These are phyloP conservation scores for Sardinella longiceps DNA, from an alignment of 2,797 vertebrate species.

Conservation along the genomic window DNA sequence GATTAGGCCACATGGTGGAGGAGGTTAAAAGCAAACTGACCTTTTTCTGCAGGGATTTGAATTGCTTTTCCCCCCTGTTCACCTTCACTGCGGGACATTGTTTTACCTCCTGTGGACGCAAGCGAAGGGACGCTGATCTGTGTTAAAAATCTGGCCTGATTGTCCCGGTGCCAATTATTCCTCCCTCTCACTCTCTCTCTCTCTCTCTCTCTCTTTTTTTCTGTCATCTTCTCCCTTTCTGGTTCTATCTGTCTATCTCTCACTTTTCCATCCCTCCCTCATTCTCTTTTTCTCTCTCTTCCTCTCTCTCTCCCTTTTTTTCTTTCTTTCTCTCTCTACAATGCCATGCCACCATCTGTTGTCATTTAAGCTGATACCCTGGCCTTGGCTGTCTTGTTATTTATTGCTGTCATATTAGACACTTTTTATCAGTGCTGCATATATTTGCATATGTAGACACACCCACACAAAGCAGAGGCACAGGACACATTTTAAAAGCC, in stretches of 20 bases:
- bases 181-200: constrained; percentile 4
- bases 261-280: background rate
- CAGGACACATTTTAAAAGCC: background rate
- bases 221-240: background rate
- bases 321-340: background rate
- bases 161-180: constrained; percentile 23
- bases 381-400: constrained; percentile 33
- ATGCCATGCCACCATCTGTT: constrained; percentile 39
- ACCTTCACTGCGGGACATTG: constrained; percentile 19
- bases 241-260: background rate
- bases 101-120: constrained; percentile 25
- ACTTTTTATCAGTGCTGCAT: constrained; percentile 39
- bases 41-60: constrained; percentile 36
- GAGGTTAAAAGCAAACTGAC: constrained; percentile 39
- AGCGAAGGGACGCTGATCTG: constrained; percentile 26
- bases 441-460: constrained; percentile 42
- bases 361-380: constrained; percentile 34
- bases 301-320: background rate
- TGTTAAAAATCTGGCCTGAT: constrained; percentile 35
- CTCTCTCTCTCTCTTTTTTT: background rate
- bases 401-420: constrained; percentile 38
- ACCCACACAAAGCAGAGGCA: background rate
- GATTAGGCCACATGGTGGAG: background rate
- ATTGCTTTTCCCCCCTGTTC: constrained; percentile 30
- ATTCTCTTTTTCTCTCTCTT: background rate